A percentile compares a stretch with the other conserved stretches of the same genome.
phyloP scores from a whole-genome alignment of 2,797 vertebrate species.

The Oreortyx pictus region DNA sequence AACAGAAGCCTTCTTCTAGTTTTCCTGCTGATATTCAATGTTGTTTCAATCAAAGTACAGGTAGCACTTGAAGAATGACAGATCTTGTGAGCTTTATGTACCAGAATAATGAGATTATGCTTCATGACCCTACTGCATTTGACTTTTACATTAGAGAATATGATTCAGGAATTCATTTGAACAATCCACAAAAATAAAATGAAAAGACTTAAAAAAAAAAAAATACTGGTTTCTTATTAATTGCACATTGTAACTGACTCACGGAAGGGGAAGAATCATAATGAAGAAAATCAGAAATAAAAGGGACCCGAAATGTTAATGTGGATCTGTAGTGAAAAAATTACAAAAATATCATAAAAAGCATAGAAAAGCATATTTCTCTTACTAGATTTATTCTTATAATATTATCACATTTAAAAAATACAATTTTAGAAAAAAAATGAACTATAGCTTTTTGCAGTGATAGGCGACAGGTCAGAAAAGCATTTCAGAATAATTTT shows the following conservation, averaged over 20 bases:
- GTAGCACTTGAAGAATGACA: slow-evolving; percentile 56
- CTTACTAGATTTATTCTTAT: slow-evolving; percentile 75
- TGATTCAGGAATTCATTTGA: slow-evolving; percentile 58
- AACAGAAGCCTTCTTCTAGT: slow-evolving; percentile 14
- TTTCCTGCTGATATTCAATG: slow-evolving; percentile 53
- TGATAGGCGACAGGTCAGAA: slow-evolving; percentile 88
- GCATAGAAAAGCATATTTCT: slow-evolving; percentile 71
- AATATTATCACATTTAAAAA: slow-evolving; percentile 82
- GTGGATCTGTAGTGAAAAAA: slow-evolving; percentile 42
- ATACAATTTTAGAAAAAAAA: slow-evolving; percentile 82
- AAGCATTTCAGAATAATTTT: slow-evolving; percentile 90
- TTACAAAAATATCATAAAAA: slow-evolving; percentile 54
- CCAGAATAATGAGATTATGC: slow-evolving; percentile 63
- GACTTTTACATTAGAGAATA: slow-evolving; percentile 70
- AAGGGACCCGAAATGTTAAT: not conserved
- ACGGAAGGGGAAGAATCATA: slow-evolving; percentile 45
- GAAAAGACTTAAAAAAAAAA: not conserved
- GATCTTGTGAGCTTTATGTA: slow-evolving; percentile 56
- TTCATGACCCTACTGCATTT: slow-evolving; percentile 64
- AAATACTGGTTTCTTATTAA: slow-evolving; percentile 68
- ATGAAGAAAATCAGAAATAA: slow-evolving; percentile 64
- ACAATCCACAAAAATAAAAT: slow-evolving; percentile 45
- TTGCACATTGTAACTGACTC: slow-evolving; percentile 53
- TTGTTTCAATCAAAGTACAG: slow-evolving; percentile 72
- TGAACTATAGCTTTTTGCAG: slow-evolving; percentile 81